These are phyloP conservation scores for Caenorhabditis afra DNA, from an alignment of 2,888 invertebrate genomes.

Conservation along the genomic window DNA sequence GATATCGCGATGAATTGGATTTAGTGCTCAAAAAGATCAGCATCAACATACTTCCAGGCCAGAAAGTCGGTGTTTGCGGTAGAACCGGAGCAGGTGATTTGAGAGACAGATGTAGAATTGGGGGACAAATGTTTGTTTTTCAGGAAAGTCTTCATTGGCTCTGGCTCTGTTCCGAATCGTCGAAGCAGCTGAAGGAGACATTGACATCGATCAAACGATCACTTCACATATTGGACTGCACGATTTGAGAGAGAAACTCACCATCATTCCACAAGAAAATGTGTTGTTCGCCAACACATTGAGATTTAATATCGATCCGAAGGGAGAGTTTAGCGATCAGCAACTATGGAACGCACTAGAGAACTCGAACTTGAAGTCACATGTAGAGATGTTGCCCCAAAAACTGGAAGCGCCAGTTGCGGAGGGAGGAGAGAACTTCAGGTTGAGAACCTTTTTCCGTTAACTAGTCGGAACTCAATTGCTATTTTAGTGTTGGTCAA, in stretches of 20 bases:
- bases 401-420: slow-evolving; percentile 89
- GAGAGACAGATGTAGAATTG: too few relatives aligned
- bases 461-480: neutral
- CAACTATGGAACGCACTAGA: slow-evolving; percentile 68
- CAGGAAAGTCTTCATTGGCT: slow-evolving; percentile 79
- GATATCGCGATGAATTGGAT: slow-evolving; percentile 88
- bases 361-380: slow-evolving; percentile 62
- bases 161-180: slow-evolving; percentile 80
- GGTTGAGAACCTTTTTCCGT: slow-evolving; percentile 27
- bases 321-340: slow-evolving; percentile 82
- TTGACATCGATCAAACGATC: slow-evolving; percentile 74
- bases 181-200: slow-evolving; percentile 75
- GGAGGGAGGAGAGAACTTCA: slow-evolving; percentile 92
- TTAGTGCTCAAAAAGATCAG: slow-evolving; percentile 82
- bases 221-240: slow-evolving; percentile 86
- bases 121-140: neutral
- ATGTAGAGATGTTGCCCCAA: slow-evolving; percentile 64
- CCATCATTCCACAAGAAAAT: slow-evolving; percentile 85
- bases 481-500: slow-evolving; percentile 81
- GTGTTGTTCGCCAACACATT: slow-evolving; percentile 53
- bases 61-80: slow-evolving; percentile 83
- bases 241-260: slow-evolving; percentile 88
- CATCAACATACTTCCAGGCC: slow-evolving; percentile 83
- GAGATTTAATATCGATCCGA: slow-evolving; percentile 92
- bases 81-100: slow-evolving; percentile 81